A percentile compares a stretch with the other conserved stretches of the same genome.
phyloP scores from a whole-genome alignment of 2,797 vertebrate species.

The Acanthurus tractus region DNA sequence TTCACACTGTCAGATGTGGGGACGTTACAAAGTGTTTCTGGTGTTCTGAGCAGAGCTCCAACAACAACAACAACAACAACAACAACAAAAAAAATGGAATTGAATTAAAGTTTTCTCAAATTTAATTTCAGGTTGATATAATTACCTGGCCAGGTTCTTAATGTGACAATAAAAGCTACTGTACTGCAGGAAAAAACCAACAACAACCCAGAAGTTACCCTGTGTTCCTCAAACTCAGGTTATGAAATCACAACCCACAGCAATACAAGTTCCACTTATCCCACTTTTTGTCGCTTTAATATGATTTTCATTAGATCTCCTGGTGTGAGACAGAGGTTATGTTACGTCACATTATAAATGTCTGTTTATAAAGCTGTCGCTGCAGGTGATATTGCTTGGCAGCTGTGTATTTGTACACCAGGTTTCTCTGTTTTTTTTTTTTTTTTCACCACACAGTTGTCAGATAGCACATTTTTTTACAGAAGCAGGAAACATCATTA shows the following conservation, averaged over 20 bases:
- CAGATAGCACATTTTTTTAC: slow-evolving; percentile 52
- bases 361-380: slow-evolving; percentile 69
- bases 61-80: neutral
- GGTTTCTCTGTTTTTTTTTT: slow-evolving; percentile 46
- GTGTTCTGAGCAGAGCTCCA: slow-evolving; percentile 44
- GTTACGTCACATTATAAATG: slow-evolving; percentile 66
- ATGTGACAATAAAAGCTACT: slow-evolving; percentile 28
- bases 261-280: slow-evolving; percentile 66
- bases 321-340: slow-evolving; percentile 57
- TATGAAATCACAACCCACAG: slow-evolving; percentile 52
- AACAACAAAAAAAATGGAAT: neutral
- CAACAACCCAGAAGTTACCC: slow-evolving; percentile 39
- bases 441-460: slow-evolving; percentile 43
- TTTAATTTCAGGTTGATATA: slow-evolving; percentile 43
- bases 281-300: slow-evolving; percentile 67
- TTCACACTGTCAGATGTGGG: slow-evolving; percentile 54
- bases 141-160: slow-evolving; percentile 33
- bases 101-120: slow-evolving; percentile 33
- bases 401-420: slow-evolving; percentile 60
- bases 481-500: slow-evolving; percentile 47
- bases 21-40: slow-evolving; percentile 44
- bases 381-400: slow-evolving; percentile 63
- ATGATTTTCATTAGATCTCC: slow-evolving; percentile 68
- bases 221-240: slow-evolving; percentile 43
- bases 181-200: slow-evolving; percentile 9